A percentile compares a stretch with the other conserved stretches of the same genome.
Conservation (phyloP, 1,140 invertebrate species). For the Cryptotermes secundus region DNA sequence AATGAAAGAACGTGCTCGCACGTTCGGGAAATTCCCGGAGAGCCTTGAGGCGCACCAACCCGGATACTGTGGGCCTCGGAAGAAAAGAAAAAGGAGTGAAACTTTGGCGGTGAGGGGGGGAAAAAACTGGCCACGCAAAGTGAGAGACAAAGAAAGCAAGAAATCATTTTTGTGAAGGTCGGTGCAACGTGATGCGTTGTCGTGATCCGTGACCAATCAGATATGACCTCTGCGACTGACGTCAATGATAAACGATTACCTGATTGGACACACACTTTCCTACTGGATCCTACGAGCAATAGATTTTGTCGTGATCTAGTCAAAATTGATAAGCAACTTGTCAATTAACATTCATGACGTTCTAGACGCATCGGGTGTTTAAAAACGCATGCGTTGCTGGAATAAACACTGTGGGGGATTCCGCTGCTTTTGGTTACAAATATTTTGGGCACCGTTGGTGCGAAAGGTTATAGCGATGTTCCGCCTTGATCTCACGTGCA, state of each 20-base stretch:
- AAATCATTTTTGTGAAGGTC: not conserved
- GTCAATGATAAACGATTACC: not conserved
- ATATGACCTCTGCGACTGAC: not conserved
- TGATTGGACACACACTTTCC: not conserved
- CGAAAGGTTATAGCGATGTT: no score
- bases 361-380: not conserved
- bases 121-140: not conserved
- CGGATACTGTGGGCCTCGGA: not conserved
- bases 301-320: not conserved
- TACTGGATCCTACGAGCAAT: not conserved
- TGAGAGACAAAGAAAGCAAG: not conserved
- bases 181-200: not conserved
- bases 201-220: not conserved
- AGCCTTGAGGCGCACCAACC: slow-evolving; percentile 24
- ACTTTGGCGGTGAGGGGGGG: not conserved
- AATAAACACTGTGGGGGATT: no score
- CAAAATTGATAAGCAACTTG: not conserved
- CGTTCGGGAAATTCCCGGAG: not conserved
- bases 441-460: no score
- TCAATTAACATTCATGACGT: not conserved
- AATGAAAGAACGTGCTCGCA: not conserved
- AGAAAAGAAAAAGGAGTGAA: not conserved
- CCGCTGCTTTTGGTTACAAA: no score
- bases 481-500: no score
- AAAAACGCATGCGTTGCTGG: not conserved